Evolutionary conservation across 2,797 vertebrate species (phyloP), one percentile per base, ranked within the genome.

Genomic region (Gymnocypris eckloni): DNA sequence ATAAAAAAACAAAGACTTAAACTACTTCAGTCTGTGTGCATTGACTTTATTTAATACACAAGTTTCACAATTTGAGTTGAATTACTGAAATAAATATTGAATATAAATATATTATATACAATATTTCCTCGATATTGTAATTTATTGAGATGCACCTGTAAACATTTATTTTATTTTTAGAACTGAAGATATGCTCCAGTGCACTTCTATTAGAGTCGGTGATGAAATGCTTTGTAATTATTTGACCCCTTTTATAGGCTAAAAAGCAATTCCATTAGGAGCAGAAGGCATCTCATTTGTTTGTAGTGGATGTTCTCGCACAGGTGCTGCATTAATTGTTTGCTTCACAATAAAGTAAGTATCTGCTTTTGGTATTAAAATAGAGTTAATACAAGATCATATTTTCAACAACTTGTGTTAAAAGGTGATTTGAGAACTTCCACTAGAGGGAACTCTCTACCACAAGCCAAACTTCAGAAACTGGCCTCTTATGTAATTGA

Each of bases 241-340:
- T 50, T 73, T 9, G 0, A 52, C 2, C 5, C 16, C 61, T 0
- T n/a, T 16, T 12, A 37, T 5, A 52, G 45, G 98, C 98, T 88
- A 98, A 99, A 95, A 97, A 94, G 91, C 95, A 93, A 90, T 99
- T 99, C 93, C 96, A 98, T 88, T 98, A 97, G 98, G 92, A 96
- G 89, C 96, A 98, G 91, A 98, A 96, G 94, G 96, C 92, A 83
- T 97, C 97, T 89, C 97, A 99, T 95, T 99, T 97, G 28, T 99
- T 99, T 88, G 98, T 98, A 52, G 98, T 99, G 92, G 98, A 99
- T 77, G 93, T 99, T 87, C 95, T 99, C 92, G 98, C 98, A 67
- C 98, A 99, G 92, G 97, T 97, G 16, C 95, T 99, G 84, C 98
- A 99, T 69, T 97, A 98, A 93, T 95, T 99, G 86, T 99, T 99